Base-by-base conservation (phyloP, 1,140 invertebrate species). In the Bombus superbus region DNA sequence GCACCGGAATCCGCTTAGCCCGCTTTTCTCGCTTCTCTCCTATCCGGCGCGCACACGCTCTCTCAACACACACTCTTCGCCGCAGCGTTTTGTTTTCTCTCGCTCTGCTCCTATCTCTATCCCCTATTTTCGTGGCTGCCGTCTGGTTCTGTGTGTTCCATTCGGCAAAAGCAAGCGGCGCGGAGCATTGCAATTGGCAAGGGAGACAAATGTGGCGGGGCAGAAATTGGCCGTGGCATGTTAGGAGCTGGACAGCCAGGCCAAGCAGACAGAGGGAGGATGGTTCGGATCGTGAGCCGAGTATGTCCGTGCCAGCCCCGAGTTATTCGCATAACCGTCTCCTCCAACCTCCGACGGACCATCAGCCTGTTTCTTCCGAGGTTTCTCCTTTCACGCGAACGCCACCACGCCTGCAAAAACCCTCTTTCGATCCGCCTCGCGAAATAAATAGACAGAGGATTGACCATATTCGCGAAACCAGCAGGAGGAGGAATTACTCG, bases 161-260 rank as follows among this genome's bases (percentile, higher is more conserved):
- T 90, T 74, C 76, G 83, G 72, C 77, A 74, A n/a, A 59, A 42
- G 47, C 75, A 15, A 59, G 44, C 66, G 25, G 13, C 42, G 68
- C 32, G n/a, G 59, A 69, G 57, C 78, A 40, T 91, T 91, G 91
- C 91, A 92, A 94, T 94, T 93, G 93, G 93, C 93, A 92, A 93
- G 91, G 89, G 92, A 93, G 92, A 94, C 92, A 94, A 94, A 94
- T 94, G 92, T 88, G 94, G 90, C 91, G 92, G 92, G 90, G 84
- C 89, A 92, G 92, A 94, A 94, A 94, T 94, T 94, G 93, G 91
- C 92, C 92, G 92, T 94, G 91, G 92, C 91, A 91, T 82, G 87
- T 77, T 82, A 86, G 62, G 38, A 87, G 81, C 81, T 53, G 80
- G 77, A 85, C 57, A 85, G 64, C 59, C 28, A n/a, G 81, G 57